Conservation (phyloP, 2,888 invertebrate genomes). For the Acronicta leporina region DNA sequence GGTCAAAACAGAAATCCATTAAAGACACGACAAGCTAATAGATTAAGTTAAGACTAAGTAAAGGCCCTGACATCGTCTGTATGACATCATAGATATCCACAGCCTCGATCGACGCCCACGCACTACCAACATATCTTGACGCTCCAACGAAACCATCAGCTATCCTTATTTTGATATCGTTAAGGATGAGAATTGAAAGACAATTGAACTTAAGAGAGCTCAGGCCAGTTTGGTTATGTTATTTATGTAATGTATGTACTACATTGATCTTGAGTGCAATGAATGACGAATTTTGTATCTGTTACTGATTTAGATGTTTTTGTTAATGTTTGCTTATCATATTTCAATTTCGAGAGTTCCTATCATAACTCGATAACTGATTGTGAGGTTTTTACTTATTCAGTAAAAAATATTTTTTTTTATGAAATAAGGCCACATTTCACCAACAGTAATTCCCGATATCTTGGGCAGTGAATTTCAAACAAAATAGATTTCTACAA, state of each 20-base stretch:
- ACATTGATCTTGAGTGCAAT: slow-evolving; percentile 50
- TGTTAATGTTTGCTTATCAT: background rate
- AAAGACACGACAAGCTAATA: slow-evolving; percentile 47
- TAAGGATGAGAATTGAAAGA: slow-evolving; percentile 35
- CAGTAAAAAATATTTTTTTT: too few species aligned
- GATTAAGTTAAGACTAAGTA: slow-evolving; percentile 65
- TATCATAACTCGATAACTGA: background rate
- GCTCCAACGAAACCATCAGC: slow-evolving; percentile 3
- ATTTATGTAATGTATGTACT: slow-evolving; percentile 49
- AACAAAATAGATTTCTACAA: too few species aligned
- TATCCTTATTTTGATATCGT: slow-evolving; percentile 20
- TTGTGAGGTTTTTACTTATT: too few species aligned
- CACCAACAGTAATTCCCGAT: too few species aligned
- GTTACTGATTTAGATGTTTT: slow-evolving; percentile 17
- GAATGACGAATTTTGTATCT: slow-evolving; percentile 33
- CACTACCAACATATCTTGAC: slow-evolving; percentile 33
- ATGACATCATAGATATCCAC: slow-evolving; percentile 73
- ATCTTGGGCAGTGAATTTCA: too few species aligned
- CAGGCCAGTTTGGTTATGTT: slow-evolving; percentile 17
- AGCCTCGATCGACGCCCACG: slow-evolving; percentile 68
- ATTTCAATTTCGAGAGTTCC: background rate
- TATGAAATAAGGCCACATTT: too few species aligned
- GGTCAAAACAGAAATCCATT: slow-evolving; percentile 31
- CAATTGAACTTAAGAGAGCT: background rate
- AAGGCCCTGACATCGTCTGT: slow-evolving; percentile 70